A percentile compares a stretch with the other conserved stretches of the same genome.
Evolutionary conservation across 2,888 invertebrate species (phyloP).

Genomic region (Amphimallon solstitiale): DNA sequence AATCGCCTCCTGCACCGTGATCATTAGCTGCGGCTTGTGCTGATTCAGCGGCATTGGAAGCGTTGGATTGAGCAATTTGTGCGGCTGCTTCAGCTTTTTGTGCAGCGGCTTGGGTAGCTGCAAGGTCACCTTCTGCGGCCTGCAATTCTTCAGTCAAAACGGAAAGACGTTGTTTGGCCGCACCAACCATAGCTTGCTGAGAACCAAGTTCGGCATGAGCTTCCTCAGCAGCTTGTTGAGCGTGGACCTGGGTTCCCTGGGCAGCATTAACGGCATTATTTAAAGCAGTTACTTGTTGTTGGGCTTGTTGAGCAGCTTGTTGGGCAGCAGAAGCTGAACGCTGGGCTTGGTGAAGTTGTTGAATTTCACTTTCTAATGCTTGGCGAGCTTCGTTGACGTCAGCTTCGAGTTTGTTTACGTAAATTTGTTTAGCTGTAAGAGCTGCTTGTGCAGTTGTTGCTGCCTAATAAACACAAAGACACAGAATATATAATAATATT

Average conservation of each 20-base stretch:
- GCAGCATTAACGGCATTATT: conserved; percentile 71
- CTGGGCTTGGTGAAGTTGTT: conserved; percentile 76
- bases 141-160: conserved; percentile 72
- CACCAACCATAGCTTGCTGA: conserved; percentile 79
- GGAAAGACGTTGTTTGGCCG: conserved; percentile 74
- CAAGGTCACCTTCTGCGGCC: conserved; percentile 27
- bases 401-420: conserved; percentile 68
- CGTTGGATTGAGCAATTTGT: conserved; percentile 33
- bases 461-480: conserved; percentile 59
- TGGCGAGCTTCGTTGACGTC: conserved; percentile 75
- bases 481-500: too few species aligned
- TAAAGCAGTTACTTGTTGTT: conserved; percentile 71
- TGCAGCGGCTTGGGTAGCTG: conserved; percentile 66
- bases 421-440: conserved; percentile 69
- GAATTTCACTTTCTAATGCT: conserved; percentile 72
- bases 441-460: conserved; percentile 72
- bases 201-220: conserved; percentile 76
- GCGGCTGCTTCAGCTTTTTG: conserved; percentile 68
- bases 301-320: conserved; percentile 75
- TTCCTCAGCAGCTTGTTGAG: conserved; percentile 75
- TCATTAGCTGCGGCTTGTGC: conserved; percentile 20
- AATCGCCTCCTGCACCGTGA: conserved; percentile 8
- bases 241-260: conserved; percentile 75
- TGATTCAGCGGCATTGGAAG: conserved; percentile 29
- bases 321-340: conserved; percentile 74